Base-by-base conservation (phyloP, 2,113 vertebrate genomes). In the Cyanoderma ruficeps region DNA sequence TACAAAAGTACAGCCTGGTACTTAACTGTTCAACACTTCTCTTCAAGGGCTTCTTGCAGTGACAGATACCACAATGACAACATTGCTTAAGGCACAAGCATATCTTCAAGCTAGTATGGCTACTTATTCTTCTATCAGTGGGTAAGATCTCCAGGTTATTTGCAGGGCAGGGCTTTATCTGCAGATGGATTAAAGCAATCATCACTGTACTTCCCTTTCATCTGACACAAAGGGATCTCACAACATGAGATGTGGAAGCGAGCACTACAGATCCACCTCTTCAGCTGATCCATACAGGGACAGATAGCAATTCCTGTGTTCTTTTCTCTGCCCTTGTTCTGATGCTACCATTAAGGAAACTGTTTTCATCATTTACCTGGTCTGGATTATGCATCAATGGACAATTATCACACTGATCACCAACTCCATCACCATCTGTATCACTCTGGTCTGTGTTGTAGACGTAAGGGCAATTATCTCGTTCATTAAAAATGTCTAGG, bases 401-500 rank as follows among this genome's bases (percentile, higher is more conserved):
- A 70, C 99, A 99, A 74, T 99, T 99, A 97, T 99, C 99, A 91
- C 99, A 99, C 83, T 99, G 99, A 95, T 99, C 99, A 11, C 99
- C 99, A 65, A 99, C 99, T 27, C 99, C 98, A 78, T 99, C 99
- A 84, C 98, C 98, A 41, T 99, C 99, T 0, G 98, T 99, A 97
- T 99, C 99, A 69, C 98, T 98, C 98, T 99, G 99, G 83, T 99
- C 99, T 23, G 98, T 99, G 96, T 99, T 99, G 96, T 99, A 99
- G 59, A 99, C 98, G 2, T 99, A 99, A 27, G 99, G 99, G 81
- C 99, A 99, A 83, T 99, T 99, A 97, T 99, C 99, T 17, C 97
- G 89, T 69, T 99, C 99, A 88, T 99, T 99, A 92, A 99, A 98
- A 94, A 99, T 98, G 30, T 98, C 99, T 99, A 89, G 7, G 44